Conservation (phyloP, 2,888 invertebrate genomes). For the Diarsia dahlii region DNA sequence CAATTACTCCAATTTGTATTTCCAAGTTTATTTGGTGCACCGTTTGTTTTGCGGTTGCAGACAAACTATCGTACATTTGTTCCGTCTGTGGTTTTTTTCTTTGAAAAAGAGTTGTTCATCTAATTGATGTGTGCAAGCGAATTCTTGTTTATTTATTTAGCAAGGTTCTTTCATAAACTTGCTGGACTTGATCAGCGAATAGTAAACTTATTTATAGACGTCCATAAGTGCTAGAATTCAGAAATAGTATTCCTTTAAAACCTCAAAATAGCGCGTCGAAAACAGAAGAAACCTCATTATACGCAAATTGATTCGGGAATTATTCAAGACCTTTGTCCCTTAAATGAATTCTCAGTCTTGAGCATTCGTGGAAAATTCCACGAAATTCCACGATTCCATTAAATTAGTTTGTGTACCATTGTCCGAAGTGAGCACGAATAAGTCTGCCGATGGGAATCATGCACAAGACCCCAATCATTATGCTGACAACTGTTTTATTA, state of each 20-base stretch:
- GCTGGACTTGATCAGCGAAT: not conserved
- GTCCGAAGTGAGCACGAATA: slow-evolving; percentile 44
- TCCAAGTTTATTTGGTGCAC: slow-evolving; percentile 55
- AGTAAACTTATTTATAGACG: too few relatives aligned
- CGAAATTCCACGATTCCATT: too few relatives aligned
- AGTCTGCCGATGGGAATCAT: slow-evolving; percentile 28
- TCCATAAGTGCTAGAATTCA: not conserved
- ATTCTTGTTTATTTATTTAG: not conserved
- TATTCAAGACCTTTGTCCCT: slow-evolving; percentile 49
- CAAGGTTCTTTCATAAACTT: not conserved
- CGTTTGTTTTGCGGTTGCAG: slow-evolving; percentile 51
- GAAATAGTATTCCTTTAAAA: not conserved
- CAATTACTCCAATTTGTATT: slow-evolving; percentile 61
- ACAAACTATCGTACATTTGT: slow-evolving; percentile 44
- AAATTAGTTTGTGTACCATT: slow-evolving; percentile 39
- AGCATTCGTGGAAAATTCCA: slow-evolving; percentile 35
- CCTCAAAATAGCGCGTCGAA: not conserved
- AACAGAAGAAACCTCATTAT: slow-evolving; percentile 16
- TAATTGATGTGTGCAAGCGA: slow-evolving; percentile 13
- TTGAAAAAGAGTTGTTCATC: slow-evolving; percentile 17
- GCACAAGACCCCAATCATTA: slow-evolving; percentile 46
- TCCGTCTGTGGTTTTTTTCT: slow-evolving; percentile 40
- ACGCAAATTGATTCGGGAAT: slow-evolving; percentile 51
- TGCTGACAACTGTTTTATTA: slow-evolving; percentile 26
- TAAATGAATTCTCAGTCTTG: slow-evolving; percentile 24